phyloP scores from a whole-genome alignment of 2,888 invertebrate species.

The Saturnia pavonia region DNA sequence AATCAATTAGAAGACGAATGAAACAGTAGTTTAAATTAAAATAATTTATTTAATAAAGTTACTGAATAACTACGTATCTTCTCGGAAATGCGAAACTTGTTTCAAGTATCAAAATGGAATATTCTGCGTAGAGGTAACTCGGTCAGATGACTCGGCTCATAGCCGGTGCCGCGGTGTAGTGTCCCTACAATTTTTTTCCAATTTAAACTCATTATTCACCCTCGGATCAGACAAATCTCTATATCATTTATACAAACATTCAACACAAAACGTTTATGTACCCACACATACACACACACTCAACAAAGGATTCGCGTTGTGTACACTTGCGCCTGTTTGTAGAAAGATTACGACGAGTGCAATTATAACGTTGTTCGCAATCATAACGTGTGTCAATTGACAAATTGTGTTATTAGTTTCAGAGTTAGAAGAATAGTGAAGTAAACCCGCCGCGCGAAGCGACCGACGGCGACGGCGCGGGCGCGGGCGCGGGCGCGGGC shows the following conservation, averaged over 20 bases:
- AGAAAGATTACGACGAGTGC: constrained; percentile 26
- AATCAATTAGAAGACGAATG: too few species aligned
- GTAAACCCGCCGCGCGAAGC: background rate
- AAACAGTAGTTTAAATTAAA: too few species aligned
- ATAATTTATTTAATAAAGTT: too few species aligned
- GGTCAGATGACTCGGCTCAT: background rate
- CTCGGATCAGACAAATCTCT: constrained; percentile 29
- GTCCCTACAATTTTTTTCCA: constrained; percentile 16
- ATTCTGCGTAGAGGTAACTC: background rate
- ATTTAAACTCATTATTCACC: constrained; percentile 20
- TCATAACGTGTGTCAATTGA: background rate
- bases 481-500: background rate
- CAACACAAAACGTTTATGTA: background rate
- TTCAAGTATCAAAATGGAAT: background rate
- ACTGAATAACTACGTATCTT: background rate
- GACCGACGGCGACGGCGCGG: background rate
- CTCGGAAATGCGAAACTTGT: background rate
- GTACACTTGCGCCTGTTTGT: constrained; percentile 17
- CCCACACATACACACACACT: constrained; percentile 12
- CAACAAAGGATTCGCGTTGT: constrained; percentile 15
- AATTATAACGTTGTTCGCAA: background rate
- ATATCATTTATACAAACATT: constrained; percentile 39
- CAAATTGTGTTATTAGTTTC: background rate
- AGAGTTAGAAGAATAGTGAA: constrained; percentile 18
- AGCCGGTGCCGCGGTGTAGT: constrained; percentile 1